Conservation (phyloP, 2,797 vertebrate species). For the Perodicticus potto region DNA sequence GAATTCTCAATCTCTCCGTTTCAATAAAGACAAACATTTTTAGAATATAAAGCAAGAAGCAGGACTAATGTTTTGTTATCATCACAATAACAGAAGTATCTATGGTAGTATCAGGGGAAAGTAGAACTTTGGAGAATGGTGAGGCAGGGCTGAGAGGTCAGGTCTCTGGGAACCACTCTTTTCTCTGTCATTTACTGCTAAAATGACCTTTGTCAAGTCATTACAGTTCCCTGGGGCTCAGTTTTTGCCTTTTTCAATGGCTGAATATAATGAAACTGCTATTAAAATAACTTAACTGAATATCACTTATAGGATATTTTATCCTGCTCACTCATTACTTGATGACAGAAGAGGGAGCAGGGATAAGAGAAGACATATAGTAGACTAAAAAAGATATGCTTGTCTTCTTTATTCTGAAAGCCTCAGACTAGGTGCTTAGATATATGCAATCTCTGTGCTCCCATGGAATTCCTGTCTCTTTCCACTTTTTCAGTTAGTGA, state of each 20-base stretch:
- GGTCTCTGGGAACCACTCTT: conserved; percentile 56
- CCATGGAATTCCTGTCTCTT: background rate
- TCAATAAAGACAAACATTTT: conserved; percentile 20
- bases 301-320: conserved; percentile 51
- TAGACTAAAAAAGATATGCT: background rate
- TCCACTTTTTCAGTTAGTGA: background rate
- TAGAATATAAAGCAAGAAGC: background rate
- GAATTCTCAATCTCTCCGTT: background rate
- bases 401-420: background rate
- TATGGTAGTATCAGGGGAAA: background rate
- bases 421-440: background rate
- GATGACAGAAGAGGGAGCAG: background rate
- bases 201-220: conserved; percentile 65
- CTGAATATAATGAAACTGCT: conserved; percentile 68
- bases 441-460: background rate
- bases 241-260: conserved; percentile 58
- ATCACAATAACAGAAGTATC: conserved; percentile 35
- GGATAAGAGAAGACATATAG: background rate
- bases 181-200: conserved; percentile 69
- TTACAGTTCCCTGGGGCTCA: conserved; percentile 60
- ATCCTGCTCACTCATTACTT: conserved; percentile 30
- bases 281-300: conserved; percentile 72
- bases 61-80: background rate
- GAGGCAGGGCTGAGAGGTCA: conserved; percentile 1
- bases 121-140: background rate